Evolutionary conservation across 1,140 invertebrate species (phyloP), one percentile per base, ranked within the genome.

Genomic region (Hypsibius dujardini): DNA sequence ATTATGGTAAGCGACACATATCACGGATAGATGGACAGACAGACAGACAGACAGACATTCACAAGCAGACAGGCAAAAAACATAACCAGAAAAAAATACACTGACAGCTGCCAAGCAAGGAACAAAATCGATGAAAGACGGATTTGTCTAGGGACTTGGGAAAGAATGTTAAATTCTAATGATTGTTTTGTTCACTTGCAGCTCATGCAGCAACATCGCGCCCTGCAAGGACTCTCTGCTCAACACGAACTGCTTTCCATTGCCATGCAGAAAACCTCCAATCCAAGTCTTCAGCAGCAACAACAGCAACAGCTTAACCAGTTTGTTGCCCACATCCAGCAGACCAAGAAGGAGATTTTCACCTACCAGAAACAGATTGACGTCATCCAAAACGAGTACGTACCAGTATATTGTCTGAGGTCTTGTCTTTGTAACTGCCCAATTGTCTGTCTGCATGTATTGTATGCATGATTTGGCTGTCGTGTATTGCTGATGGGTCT

Each of bases 191-290:
- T 0, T 7, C 7, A 0, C 42, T 67, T 67, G 42, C 42, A 67
- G 62, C 42, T 67, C 3, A 67, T 67, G 42, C 77, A 78, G 70
- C 75, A 76, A 47, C 78, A 79, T 71, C 75, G 76, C 47, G 73
- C 75, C 46, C 73, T 77, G 46, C 79, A 80, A 74, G 75, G 75
- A 70, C 73, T 78, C 46, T 73, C 78, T 70, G 75, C 74, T 62
- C 78, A 76, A 28, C 28, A 28, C 28, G 28, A 28, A 56, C 76
- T 72, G 56, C 40, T n/a, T 46, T 1, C 47, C 40, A 47, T 56
- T 45, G 1, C 70, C 40, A 60, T 46, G 15, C 71, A 59, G 70
- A 12, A 67, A 15, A 46, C 47, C 40, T 62, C 72, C 40, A 77
- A 77, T 72, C 74, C 75, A n/a, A 50, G 74, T 12, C 47, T 73